Percentiles rank a stretch among this genome's conserved stretches.
phyloP scores from a whole-genome alignment of 1,140 invertebrate genomes.

The Lerema accius region DNA sequence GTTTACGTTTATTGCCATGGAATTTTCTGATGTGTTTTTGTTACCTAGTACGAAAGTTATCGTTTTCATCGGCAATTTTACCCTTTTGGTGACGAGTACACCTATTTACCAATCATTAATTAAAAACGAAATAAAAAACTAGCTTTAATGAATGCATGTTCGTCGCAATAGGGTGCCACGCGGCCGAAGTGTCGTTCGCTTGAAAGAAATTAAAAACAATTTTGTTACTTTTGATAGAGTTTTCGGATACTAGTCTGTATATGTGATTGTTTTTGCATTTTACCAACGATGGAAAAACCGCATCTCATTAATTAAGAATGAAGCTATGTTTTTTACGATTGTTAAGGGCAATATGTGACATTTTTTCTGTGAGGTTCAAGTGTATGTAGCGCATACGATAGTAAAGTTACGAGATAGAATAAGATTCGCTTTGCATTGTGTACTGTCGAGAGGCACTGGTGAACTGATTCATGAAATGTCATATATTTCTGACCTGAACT shows the following conservation, averaged over 20 bases:
- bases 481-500: constrained; percentile 68
- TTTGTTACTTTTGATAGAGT: constrained; percentile 73
- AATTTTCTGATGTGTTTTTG: too few relatives aligned
- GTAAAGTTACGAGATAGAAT: constrained; percentile 47
- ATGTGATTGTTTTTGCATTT: constrained; percentile 81
- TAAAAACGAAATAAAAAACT: too few relatives aligned
- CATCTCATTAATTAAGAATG: constrained; percentile 78
- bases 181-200: constrained; percentile 5
- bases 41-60: too few relatives aligned
- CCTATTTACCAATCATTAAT: too few relatives aligned
- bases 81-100: too few relatives aligned
- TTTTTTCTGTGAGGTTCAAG: constrained; percentile 68
- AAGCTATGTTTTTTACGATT: constrained; percentile 65
- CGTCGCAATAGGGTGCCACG: constrained; percentile 11
- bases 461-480: constrained; percentile 71
- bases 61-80: too few relatives aligned
- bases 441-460: constrained; percentile 56
- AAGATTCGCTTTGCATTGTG: constrained; percentile 58
- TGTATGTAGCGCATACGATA: constrained; percentile 54
- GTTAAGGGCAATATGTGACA: constrained; percentile 76
- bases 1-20: too few relatives aligned
- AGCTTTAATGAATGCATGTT: neutral
- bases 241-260: constrained; percentile 80
- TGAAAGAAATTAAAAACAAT: constrained; percentile 45
- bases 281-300: constrained; percentile 71